These are phyloP conservation scores for Malachius bipustulatus DNA, from an alignment of 2,888 invertebrate species.

Conservation along the genomic window DNA sequence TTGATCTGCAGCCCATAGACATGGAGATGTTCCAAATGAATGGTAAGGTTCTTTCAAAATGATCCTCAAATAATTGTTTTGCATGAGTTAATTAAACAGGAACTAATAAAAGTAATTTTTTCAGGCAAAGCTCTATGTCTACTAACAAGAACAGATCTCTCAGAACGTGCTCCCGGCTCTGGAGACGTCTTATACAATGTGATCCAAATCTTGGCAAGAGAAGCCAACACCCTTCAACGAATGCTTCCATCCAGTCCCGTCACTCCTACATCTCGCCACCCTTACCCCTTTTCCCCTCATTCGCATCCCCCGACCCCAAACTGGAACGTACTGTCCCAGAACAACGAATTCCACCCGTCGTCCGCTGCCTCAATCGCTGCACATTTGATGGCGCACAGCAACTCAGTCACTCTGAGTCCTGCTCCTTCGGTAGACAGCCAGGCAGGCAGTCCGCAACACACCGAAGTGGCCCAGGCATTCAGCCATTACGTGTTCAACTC, in stretches of 20 bases:
- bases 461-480: slow-evolving; percentile 41
- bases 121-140: slow-evolving; percentile 83
- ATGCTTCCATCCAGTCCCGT: slow-evolving; percentile 71
- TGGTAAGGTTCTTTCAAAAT: slow-evolving; percentile 52
- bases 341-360: slow-evolving; percentile 30
- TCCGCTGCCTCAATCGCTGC: slow-evolving; percentile 50
- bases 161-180: slow-evolving; percentile 82
- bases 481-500: slow-evolving; percentile 37
- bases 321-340: slow-evolving; percentile 45
- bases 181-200: slow-evolving; percentile 93
- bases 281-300: slow-evolving; percentile 67
- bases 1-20: slow-evolving; percentile 82
- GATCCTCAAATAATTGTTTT: not conserved
- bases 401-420: slow-evolving; percentile 82
- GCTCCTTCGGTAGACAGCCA: slow-evolving; percentile 82
- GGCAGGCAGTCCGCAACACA: slow-evolving; percentile 73
- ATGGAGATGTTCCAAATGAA: slow-evolving; percentile 95
- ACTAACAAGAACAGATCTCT: slow-evolving; percentile 78
- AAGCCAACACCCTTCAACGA: slow-evolving; percentile 65
- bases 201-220: slow-evolving; percentile 73
- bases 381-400: slow-evolving; percentile 62
- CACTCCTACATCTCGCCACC: slow-evolving; percentile 64
- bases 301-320: slow-evolving; percentile 72
- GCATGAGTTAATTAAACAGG: not conserved
- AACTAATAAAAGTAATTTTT: slow-evolving; percentile 22